Base-by-base conservation (phyloP, 2,888 invertebrate species). In the Orthosia gracilis region DNA sequence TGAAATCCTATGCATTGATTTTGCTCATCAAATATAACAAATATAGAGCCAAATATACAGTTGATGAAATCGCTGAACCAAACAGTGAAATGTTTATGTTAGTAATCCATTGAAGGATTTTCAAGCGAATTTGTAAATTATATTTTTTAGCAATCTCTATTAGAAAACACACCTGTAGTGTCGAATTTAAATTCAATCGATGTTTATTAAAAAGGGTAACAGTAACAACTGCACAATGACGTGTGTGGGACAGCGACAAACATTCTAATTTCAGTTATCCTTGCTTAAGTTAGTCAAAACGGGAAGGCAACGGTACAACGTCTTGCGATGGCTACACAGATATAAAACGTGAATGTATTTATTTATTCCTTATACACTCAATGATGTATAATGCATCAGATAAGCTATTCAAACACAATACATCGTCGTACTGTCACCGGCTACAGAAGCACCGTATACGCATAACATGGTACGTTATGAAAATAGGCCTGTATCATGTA, bases 191-290 rank as follows among this genome's bases (percentile, higher is more conserved):
- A 64, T 21, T 72, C n/a, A 57, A 17, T 50, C 23, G 18, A 31
- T 73, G 21, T 80, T 59, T 59, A 73, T 59, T 58, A 54, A 50
- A 17, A 52, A 45, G 49, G 49, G n/a, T 62, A 69, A 57, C 52
- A n/a, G 55, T 63, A 31, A 31, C 54, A n/a, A 18, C 18, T 15
- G 15, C 59, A 50, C 15, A 31, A 55, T 70, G 47, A 26, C 58
- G 31, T 31, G 31, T 31, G 45, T 1, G 45, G 50, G 15, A 2
- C 45, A 54, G 58, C 31, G 31, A 58, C 57, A 58, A 78, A 78
- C 13, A 78, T 78, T 58, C 45, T 78, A 58, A 69, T 74, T 54
- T 59, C 31, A 40, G 71, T 40, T 47, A 18, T 47, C 31, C n/a
- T 26, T 45, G 49, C 12, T 18, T 49, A 49, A 21, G 40, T 78